Base-by-base conservation (phyloP, 2,888 invertebrate species). In the Erebia epiphron region DNA sequence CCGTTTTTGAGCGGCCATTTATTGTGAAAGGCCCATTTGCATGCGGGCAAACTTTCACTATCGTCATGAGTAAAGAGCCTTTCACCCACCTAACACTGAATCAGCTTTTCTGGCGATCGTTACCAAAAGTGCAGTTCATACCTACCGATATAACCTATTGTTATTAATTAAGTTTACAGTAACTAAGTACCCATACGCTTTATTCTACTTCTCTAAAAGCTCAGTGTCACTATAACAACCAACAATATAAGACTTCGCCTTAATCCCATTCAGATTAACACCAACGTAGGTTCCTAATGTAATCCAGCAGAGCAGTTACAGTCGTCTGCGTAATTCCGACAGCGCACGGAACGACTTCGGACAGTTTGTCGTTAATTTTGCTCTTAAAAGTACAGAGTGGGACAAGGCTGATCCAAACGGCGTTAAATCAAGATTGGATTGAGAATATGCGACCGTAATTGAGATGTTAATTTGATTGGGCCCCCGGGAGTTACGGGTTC, bases 391-490 rank as follows among this genome's bases (percentile, higher is more conserved):
- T 58, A 67, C 68, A 65, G 60, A 67, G 69, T 71, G 63, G 64
- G 71, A 73, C 75, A 70, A 67, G 70, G 67, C 63, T 61, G 73
- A 75, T 72, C 73, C 70, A 70, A 76, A 75, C 67, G 69, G 74
- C 72, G 68, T 72, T 72, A 72, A 75, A 75, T 71, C 72, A 75
- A 74, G 75, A 77, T 77, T 77, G 76, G 74, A 77, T 76, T 74
- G 74, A 71, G 71, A 75, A 75, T 73, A 71, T 75, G 76, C 61
- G 73, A 71, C 73, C 74, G 75, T 77, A 78, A 78, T 75, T 75
- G 77, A 71, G 77, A 75, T 73, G 77, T 73, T 79, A 79, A 79
- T 79, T 76, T 73, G 74, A 79, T 78, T 77, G 70, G 67, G 72
- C 72, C 70, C 74, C 67, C 65, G 73, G 73, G 71, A 71, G 68